A percentile compares a stretch with the other conserved stretches of the same genome.
These are phyloP conservation scores for Vulpes ferrilata DNA, from an alignment of 2,113 vertebrate species.

Conservation along the genomic window DNA sequence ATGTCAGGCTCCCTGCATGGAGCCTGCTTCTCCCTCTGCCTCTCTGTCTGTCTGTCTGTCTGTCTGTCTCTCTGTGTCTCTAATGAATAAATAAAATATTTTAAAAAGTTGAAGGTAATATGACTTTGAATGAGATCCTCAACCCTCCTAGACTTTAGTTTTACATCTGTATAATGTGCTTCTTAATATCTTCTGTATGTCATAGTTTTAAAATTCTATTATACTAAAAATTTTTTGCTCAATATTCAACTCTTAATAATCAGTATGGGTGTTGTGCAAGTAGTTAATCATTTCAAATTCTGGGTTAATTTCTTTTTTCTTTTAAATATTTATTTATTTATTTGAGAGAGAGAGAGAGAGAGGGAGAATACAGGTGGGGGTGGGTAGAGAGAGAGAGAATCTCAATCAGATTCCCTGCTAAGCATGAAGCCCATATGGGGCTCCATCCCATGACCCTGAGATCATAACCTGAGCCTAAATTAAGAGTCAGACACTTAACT, in stretches of 20 bases:
- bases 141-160: background rate
- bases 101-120: background rate
- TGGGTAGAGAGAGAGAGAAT: background rate
- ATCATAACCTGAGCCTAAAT: background rate
- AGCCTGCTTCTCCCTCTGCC: too few relatives aligned
- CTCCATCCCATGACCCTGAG: background rate
- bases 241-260: background rate
- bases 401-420: background rate
- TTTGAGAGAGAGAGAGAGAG: background rate
- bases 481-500: background rate
- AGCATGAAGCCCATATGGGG: background rate
- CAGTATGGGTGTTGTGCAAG: background rate
- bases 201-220: background rate
- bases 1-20: too few relatives aligned
- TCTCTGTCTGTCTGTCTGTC: too few relatives aligned
- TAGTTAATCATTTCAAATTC: background rate
- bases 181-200: background rate
- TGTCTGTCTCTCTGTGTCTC: too few relatives aligned
- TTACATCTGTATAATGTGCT: background rate
- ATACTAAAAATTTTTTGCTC: background rate
- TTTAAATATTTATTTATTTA: background rate
- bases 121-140: background rate
- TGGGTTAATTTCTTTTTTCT: background rate
- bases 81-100: too few relatives aligned
- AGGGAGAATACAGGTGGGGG: background rate